Base-by-base conservation (phyloP, 92 coral and sea anemone species). In the Zoanthus sansibaricus region DNA sequence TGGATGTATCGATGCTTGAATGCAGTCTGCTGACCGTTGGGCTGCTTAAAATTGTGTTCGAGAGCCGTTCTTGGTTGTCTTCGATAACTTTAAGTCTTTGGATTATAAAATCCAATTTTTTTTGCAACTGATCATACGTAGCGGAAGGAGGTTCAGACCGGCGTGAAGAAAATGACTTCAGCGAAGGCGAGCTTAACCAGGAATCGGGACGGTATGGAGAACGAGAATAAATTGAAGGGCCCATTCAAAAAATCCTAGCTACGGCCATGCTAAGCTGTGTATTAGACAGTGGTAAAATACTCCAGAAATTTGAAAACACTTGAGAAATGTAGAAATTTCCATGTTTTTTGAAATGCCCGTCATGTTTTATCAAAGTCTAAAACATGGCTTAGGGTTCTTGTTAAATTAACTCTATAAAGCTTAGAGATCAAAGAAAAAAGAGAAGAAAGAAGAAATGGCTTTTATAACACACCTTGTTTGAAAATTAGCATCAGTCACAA, bases 401-500 rank as follows among this genome's bases (percentile, higher is more conserved):
- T 25, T 25, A 25, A 25, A 25, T 25, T 25, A 25, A 25, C 25
- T 25, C 25, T 25, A 25, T 25, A 25, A 25, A 25, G 25, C 25
- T 25, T 25, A 0, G 25, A 25, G 25, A 25, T 25, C 25, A 25
- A 25, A 25, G 52, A 48, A 5, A 48, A 48, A 48, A 11, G 12
- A 9, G 1, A 49, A 49, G 9, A 49, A 9, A 49, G 55, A 49
- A 49, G 12, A 62, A 62, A 9, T 16, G 21, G 69, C 32, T n/a
- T 17, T 59, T 13, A 44, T 7, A 66, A 80, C 82, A 66, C 5
- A 94, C 98, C 98, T 92, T 37, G 98, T 77, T 15, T 64, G 87
- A 2, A 95, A 94, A 86, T 88, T 88, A 16, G 92, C 95, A 80
- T 97, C 99, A 45, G 95, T 91, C 37, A 97, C 90, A 20, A 97